These are phyloP conservation scores for Ornithorhynchus anatinus DNA, from an alignment of 2,113 vertebrate genomes.

Conservation along the genomic window DNA sequence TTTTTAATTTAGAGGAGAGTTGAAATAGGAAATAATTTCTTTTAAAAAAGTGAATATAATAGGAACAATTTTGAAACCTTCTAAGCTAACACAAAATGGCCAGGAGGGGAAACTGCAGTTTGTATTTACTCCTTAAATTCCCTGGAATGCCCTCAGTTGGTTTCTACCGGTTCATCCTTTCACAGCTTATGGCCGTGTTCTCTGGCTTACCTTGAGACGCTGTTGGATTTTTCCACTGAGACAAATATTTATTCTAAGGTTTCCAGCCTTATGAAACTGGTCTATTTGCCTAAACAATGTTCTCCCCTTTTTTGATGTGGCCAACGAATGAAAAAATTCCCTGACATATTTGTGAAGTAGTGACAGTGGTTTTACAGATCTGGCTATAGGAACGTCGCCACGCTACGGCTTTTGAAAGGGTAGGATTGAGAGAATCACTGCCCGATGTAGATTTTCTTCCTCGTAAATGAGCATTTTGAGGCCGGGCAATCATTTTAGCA, in stretches of 20 bases:
- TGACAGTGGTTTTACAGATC: constrained; percentile 18
- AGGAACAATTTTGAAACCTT: constrained; percentile 8
- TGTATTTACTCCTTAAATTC: constrained; percentile 24
- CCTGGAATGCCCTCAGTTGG: constrained; percentile 26
- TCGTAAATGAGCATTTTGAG: constrained; percentile 21
- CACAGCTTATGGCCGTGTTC: constrained; percentile 22
- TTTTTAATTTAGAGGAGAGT: too few species aligned
- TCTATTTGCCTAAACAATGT: constrained; percentile 56
- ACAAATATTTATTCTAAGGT: constrained; percentile 51
- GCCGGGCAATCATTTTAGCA: constrained; percentile 28
- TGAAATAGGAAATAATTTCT: constrained; percentile 1
- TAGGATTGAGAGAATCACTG: constrained; percentile 3
- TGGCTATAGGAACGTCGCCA: not conserved
- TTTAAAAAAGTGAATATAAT: constrained; percentile 8
- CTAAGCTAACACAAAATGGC: constrained; percentile 11
- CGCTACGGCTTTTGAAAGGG: constrained; percentile 24
- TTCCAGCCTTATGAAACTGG: constrained; percentile 50
- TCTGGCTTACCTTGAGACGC: constrained; percentile 35
- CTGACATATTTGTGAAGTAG: constrained; percentile 17
- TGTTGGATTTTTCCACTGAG: constrained; percentile 43
- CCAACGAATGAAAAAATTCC: constrained; percentile 36
- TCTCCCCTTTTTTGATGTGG: constrained; percentile 34
- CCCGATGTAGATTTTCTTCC: constrained; percentile 24
- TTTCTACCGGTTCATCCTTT: constrained; percentile 16
- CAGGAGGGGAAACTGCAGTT: constrained; percentile 2